Base-by-base conservation (phyloP, 92 coral and sea anemone genomes). In the Porites cylindrica region DNA sequence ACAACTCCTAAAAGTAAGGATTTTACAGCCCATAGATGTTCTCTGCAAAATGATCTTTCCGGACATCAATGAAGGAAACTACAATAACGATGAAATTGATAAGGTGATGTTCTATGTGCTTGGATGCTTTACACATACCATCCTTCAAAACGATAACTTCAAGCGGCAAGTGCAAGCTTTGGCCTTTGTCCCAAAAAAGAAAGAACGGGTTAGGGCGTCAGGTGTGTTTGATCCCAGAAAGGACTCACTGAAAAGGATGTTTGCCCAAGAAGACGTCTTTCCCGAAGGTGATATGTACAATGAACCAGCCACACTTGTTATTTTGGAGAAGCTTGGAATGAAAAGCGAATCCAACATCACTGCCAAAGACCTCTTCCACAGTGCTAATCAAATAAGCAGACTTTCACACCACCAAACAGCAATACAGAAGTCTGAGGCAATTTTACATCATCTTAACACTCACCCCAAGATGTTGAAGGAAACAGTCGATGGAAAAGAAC, bases 211-310 rank as follows among this genome's bases (percentile, higher is more conserved):
- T 24, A 90, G 61, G 52, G 82, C 86, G 2, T 80, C 73, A 11
- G 91, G 87, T 12, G 87, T 94, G 0, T 94, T 89, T 80, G 91
- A 92, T 61, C 95, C 97, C 26, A 73, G 86, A 1, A 67, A 68
- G 18, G 56, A 43, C 51, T 38, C n/a, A 10, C 29, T 92, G 1
- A 80, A 63, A 62, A 58, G 54, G 0, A 23, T 94, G 26, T 90
- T 94, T 75, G 58, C 81, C 43, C 64, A 66, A 4, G 94, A 94
- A 70, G 80, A 85, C 58, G 89, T 77, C 54, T 94, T 94, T 61
- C 97, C 97, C 0, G 51, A 81, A 20, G 83, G 68, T 0, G 7
- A 67, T 0, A 24, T 38, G 17, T 92, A 89, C 75, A 71, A 14
- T 9, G 54, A 53, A 3, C 86, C 83, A 11, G 26, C 80, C 8